Evolutionary conservation across 2,113 vertebrate genomes (phyloP), one percentile per base, ranked within the genome.

Genomic region (Erinaceus europaeus): DNA sequence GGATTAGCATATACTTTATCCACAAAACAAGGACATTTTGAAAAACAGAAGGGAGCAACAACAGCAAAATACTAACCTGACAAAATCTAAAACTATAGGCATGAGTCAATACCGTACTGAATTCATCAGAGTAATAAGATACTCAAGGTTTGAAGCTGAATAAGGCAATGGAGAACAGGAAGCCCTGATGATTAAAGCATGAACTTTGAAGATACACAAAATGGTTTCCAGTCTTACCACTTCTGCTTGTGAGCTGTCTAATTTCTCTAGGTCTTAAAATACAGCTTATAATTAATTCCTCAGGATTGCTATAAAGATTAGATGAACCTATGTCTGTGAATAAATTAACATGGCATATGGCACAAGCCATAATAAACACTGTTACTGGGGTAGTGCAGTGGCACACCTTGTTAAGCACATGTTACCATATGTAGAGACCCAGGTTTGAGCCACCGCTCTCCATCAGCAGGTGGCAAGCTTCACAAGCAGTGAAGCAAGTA

Each of bases 231-330:
- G 17, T 27, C 13, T 38, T 48, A 79, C 34, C 67, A 73, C 23
- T 55, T 36, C 68, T 25, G 34, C 11, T 5, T 57, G 46, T 42
- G 36, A 90, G 29, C 21, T 48, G 18, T 14, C 34, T 65, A 72
- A 46, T 1, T 8, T 65, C 11, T 69, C 59, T 48, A 14, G 23
- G 7, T 44, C 29, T 92, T n/a, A 82, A 81, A 73, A 59, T 6
- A 9, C 7, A 23, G 34, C 36, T 50, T 61, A 52, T 76, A 44
- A 86, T 86, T 67, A 38, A 53, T 71, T 90, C 48, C n/a, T 79
- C 36, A 42, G 40, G 11, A 4, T 6, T 73, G 13, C 74, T 76
- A 27, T 20, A 77, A 75, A 82, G 52, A 69, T 46, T 21, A 82
- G 78, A 29, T 9, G 27, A 85, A 74, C 57, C 15, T 42, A 18